phyloP scores from a whole-genome alignment of 1,140 invertebrate species.

The Neotoxoptera formosana region DNA sequence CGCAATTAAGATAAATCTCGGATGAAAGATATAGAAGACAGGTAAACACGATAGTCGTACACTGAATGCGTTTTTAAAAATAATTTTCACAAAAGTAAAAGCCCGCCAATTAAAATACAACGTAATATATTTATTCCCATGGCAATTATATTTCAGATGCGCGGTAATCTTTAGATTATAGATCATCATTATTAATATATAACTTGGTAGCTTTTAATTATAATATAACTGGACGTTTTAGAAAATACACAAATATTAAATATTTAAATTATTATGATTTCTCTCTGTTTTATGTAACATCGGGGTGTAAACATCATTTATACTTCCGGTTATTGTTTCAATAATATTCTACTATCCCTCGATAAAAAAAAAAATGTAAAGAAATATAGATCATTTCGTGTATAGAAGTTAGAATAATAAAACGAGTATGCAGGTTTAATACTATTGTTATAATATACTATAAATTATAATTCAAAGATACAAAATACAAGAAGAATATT shows the following conservation, averaged over 20 bases:
- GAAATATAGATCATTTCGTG: background rate
- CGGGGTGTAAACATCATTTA: background rate
- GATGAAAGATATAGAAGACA: background rate
- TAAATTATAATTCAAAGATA: background rate
- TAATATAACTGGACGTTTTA: background rate
- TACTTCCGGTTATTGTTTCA: constrained; percentile 42
- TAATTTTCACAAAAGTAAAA: constrained; percentile 35
- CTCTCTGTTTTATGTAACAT: constrained; percentile 20
- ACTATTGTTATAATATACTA: background rate
- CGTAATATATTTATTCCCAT: background rate
- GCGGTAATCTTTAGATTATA: constrained; percentile 17
- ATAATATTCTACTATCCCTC: background rate
- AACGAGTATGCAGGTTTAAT: background rate
- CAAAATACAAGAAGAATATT: background rate
- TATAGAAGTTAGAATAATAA: background rate
- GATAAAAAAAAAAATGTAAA: background rate
- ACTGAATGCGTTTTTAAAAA: background rate
- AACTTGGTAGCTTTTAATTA: background rate
- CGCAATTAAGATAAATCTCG: constrained; percentile 1
- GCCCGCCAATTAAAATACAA: constrained; percentile 30
- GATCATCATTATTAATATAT: background rate
- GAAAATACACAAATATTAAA: constrained; percentile 20
- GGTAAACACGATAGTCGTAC: background rate
- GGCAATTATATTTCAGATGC: constrained; percentile 18
- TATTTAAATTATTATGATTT: constrained; percentile 38